Evolutionary conservation across 64 coral and sea anemone genomes (phyloP), one percentile per base, ranked within the genome.

Genomic region (Catalaphyllia jardinei): DNA sequence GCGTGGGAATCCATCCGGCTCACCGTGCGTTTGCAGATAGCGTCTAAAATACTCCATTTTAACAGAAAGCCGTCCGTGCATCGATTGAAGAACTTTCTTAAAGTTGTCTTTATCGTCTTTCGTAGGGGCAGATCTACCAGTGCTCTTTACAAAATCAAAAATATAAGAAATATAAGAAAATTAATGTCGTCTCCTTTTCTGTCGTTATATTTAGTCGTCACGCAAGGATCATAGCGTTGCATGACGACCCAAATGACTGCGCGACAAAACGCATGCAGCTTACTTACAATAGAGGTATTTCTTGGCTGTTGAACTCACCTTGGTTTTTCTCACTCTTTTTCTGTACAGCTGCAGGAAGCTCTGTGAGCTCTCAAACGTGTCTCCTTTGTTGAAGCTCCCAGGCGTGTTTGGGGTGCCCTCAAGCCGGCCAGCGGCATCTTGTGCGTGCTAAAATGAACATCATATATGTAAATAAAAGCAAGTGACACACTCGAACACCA

Each of bases 21-120:
- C 93, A 16, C 94, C 86, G 55, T 95, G 94, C 20, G 67, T 90
- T 38, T 95, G 93, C 13, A 99, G 55, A 60, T 99, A 99, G 60
- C 97, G 82, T 67, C 91, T 77, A 60, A 99, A 99, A n/a, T 89
- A 93, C 52, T 99, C 97, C 83, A 99, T 60, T 62, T 95, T 99
- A 4, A 93, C 50, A 10, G 97, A 92, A 38, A 99, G 84, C 60
- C 91, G 81, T 20, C 97, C 97, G 24, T 95, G 94, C 4, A 92
- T 91, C 7, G 93, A 95, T 42, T 95, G 97, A 11, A 99, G 80
- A 7, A 95, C 91, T 55, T 80, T 91, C 60, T 90, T 92, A 18
- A 98, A 98, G 22, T 87, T 86, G 16, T 94, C 93, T 85, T 78
- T 86, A 62, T 98, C 93, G 24, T 98, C 93, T 90, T 98, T 98